phyloP scores from a whole-genome alignment of 2,797 vertebrate species.

The Anniella stebbinsi region DNA sequence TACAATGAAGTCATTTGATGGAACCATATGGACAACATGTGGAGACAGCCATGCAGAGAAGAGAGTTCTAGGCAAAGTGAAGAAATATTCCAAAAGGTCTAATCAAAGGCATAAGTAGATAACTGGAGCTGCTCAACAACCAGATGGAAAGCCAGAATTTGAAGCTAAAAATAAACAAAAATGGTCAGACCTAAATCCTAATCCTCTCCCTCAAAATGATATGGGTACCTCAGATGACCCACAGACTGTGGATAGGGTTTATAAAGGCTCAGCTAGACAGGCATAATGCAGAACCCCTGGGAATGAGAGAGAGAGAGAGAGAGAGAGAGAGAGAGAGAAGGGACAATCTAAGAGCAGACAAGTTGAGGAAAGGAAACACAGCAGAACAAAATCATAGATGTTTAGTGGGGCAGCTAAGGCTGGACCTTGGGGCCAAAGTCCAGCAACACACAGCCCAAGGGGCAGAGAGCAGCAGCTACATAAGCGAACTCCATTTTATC shows the following conservation, averaged over 20 bases:
- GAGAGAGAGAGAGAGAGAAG: not conserved
- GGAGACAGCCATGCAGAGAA: not conserved
- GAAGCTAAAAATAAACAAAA: constrained; percentile 36
- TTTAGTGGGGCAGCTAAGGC: too few species aligned
- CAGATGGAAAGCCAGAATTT: constrained; percentile 19
- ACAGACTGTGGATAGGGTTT: constrained; percentile 24
- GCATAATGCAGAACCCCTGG: not conserved
- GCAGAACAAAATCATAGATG: not conserved
- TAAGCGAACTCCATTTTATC: too few species aligned
- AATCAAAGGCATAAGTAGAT: not conserved
- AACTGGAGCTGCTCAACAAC: constrained; percentile 33
- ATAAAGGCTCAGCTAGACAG: constrained; percentile 16
- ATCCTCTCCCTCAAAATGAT: constrained; percentile 24
- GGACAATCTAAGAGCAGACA: not conserved
- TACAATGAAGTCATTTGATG: not conserved
- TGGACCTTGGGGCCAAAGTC: too few species aligned
- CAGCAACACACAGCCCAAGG: too few species aligned
- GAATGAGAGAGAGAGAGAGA: not conserved
- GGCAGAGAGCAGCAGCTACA: too few species aligned
- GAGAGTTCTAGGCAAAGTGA: rapidly evolving
- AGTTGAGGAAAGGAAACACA: not conserved
- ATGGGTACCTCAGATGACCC: constrained; percentile 29
- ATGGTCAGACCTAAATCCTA: rapidly evolving
- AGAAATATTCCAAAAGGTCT: not conserved
- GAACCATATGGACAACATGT: not conserved